phyloP scores from a whole-genome alignment of 64 coral and sea anemone genomes.

The Montipora foliosa region DNA sequence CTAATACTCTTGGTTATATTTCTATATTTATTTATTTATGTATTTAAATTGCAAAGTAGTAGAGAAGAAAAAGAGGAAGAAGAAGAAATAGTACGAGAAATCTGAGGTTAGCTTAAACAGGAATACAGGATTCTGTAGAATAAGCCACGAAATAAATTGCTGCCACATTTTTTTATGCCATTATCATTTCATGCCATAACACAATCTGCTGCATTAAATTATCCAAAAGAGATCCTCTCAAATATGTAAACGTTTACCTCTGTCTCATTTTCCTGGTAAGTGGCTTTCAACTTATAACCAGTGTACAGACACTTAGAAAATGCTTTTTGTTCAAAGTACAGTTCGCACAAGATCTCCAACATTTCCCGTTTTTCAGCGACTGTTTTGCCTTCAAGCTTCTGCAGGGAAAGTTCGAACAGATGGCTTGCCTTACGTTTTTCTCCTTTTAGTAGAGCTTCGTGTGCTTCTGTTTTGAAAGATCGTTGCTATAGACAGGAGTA shows the following conservation, averaged over 20 bases:
- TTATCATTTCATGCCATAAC: too few relatives aligned
- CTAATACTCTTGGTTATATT: too few relatives aligned
- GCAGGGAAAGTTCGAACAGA: not conserved
- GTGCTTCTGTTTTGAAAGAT: not conserved
- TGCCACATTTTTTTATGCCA: too few relatives aligned
- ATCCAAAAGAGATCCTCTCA: not conserved
- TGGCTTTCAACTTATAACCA: conserved; percentile 9
- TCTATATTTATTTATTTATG: too few relatives aligned
- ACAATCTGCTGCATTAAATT: too few relatives aligned
- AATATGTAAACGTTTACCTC: not conserved
- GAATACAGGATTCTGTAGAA: too few relatives aligned
- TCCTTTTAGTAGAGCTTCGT: not conserved
- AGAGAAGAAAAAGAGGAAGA: too few relatives aligned
- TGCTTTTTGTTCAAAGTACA: not conserved
- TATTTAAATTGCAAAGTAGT: too few relatives aligned
- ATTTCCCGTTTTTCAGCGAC: not conserved
- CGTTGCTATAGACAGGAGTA: not conserved
- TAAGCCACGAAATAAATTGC: too few relatives aligned
- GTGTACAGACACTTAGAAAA: not conserved
- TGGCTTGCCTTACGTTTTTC: not conserved
- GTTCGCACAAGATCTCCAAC: not conserved
- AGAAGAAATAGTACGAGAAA: too few relatives aligned
- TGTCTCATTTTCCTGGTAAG: not conserved
- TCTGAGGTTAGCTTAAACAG: too few relatives aligned
- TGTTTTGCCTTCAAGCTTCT: not conserved